Percentiles rank a stretch among this genome's conserved stretches.
phyloP scores from a whole-genome alignment of 2,797 vertebrate genomes.

The Meda fulgida region DNA sequence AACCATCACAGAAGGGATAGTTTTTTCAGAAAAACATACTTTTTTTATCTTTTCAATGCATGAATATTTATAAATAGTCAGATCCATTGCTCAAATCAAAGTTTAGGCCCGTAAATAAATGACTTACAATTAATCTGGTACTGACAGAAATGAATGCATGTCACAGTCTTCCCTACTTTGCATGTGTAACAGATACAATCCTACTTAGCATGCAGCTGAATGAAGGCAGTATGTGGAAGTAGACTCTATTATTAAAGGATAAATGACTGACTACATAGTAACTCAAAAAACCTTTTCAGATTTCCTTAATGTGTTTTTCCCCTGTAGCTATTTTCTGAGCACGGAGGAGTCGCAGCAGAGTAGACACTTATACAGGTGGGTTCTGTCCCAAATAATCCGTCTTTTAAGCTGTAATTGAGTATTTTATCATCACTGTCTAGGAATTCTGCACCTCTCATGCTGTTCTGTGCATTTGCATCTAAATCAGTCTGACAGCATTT shows the following conservation, averaged over 20 bases:
- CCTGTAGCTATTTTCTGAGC: conserved; percentile 82
- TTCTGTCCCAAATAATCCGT: not conserved
- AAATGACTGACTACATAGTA: conserved; percentile 20
- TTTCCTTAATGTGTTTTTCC: conserved; percentile 50
- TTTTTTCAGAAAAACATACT: conserved; percentile 5
- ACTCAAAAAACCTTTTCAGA: conserved; percentile 7
- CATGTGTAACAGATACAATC: conserved; percentile 12
- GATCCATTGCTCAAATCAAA: not conserved
- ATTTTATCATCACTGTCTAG: conserved; percentile 39
- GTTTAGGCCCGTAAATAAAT: not conserved
- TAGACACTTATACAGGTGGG: conserved; percentile 85
- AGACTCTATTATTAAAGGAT: conserved; percentile 12
- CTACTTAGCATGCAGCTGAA: conserved; percentile 23
- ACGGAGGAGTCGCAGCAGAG: conserved; percentile 80
- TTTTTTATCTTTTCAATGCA: not conserved
- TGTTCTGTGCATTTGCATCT: conserved; percentile 42
- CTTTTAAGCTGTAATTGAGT: conserved; percentile 46
- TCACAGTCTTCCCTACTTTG: not conserved
- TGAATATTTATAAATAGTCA: not conserved
- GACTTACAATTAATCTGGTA: conserved; percentile 3
- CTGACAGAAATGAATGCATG: not conserved
- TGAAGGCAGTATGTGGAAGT: not conserved
- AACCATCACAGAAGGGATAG: not conserved
- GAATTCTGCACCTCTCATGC: conserved; percentile 6
- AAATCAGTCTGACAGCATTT: conserved; percentile 30